A percentile compares a stretch with the other conserved stretches of the same genome.
phyloP scores from a whole-genome alignment of 2,888 invertebrate genomes.

The Cataglyphis altisquamis region DNA sequence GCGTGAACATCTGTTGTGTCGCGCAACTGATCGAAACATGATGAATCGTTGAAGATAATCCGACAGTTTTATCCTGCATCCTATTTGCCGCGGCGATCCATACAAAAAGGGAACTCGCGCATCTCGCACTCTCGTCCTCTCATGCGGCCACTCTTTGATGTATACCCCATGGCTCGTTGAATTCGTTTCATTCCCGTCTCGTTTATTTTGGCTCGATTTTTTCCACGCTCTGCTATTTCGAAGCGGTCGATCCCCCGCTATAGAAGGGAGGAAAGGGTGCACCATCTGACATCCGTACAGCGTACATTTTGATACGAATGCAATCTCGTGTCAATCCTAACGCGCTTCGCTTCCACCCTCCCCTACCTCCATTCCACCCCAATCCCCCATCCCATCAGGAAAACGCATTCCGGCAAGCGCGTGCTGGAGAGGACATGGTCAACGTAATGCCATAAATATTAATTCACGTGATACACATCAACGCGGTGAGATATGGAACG shows the following conservation, averaged over 20 bases:
- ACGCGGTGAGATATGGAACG: slow-evolving; percentile 49
- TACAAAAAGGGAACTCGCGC: slow-evolving; percentile 46
- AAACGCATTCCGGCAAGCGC: slow-evolving; percentile 28
- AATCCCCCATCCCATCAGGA: not conserved
- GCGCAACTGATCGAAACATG: slow-evolving; percentile 45
- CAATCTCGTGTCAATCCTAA: slow-evolving; percentile 61
- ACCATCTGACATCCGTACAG: slow-evolving; percentile 54
- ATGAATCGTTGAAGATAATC: slow-evolving; percentile 40
- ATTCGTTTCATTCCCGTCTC: slow-evolving; percentile 70
- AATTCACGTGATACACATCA: slow-evolving; percentile 37
- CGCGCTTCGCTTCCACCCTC: not conserved
- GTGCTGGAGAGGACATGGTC: slow-evolving; percentile 9
- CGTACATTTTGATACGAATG: slow-evolving; percentile 65
- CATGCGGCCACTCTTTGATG: slow-evolving; percentile 31
- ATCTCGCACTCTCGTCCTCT: slow-evolving; percentile 16
- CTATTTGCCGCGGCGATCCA: slow-evolving; percentile 52
- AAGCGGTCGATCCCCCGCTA: not conserved
- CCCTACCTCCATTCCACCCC: not conserved
- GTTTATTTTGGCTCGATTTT: slow-evolving; percentile 68
- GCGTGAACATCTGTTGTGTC: slow-evolving; percentile 40
- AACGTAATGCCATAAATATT: slow-evolving; percentile 59
- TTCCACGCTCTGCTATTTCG: slow-evolving; percentile 55
- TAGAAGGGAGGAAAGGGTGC: not conserved
- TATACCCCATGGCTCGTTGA: slow-evolving; percentile 60
- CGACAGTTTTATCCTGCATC: slow-evolving; percentile 65